These are phyloP conservation scores for Drosophila simulans DNA, from an alignment of 1,140 invertebrate species.

Conservation along the genomic window DNA sequence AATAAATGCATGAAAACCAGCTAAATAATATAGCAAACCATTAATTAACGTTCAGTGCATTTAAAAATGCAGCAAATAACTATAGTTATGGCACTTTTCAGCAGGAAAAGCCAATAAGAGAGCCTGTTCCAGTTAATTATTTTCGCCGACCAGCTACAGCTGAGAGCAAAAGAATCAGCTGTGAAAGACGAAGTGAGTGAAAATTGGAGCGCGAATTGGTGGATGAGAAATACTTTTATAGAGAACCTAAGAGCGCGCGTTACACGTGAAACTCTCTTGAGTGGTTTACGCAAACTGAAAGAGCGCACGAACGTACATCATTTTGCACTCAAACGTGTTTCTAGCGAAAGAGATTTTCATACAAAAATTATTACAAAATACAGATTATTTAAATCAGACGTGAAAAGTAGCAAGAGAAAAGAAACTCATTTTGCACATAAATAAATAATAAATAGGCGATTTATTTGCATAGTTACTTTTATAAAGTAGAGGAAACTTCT, in stretches of 20 bases:
- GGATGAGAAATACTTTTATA: background rate
- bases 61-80: background rate
- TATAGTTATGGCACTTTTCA: background rate
- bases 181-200: constrained; percentile 48
- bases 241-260: background rate
- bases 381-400: constrained; percentile 32
- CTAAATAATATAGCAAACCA: background rate
- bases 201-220: background rate
- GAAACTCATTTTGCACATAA: constrained; percentile 22
- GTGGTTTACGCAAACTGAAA: background rate
- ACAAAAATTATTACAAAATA: constrained; percentile 20
- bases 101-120: constrained; percentile 1
- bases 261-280: constrained; percentile 3
- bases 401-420: constrained; percentile 12
- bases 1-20: background rate
- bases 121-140: constrained; percentile 26
- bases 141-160: constrained; percentile 34
- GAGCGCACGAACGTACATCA: background rate
- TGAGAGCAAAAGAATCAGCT: constrained; percentile 45
- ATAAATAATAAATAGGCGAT: constrained; percentile 26
- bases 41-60: background rate
- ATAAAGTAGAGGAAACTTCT: constrained; percentile 7
- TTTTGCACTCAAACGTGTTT: constrained; percentile 7
- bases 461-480: constrained; percentile 31
- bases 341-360: constrained; percentile 20